Base-by-base conservation (phyloP, 2,888 invertebrate species). In the Ctenicera cuprea region DNA sequence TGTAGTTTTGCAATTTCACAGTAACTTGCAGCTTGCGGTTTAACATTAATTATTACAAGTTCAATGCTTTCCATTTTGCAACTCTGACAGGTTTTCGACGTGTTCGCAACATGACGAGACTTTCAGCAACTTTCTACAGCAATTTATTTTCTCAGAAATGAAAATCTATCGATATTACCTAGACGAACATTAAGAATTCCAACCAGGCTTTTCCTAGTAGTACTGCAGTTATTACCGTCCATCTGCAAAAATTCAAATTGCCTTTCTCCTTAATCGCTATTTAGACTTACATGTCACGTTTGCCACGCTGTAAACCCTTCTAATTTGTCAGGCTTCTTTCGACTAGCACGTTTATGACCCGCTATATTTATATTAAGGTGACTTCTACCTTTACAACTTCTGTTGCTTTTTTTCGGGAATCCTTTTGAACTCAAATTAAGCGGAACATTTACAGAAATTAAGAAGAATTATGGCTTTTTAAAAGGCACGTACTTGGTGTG, bases 211-310 rank as follows among this genome's bases (percentile, higher is more conserved):
- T 73, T 73, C 64, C 30, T 26, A 38, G 67, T 67, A 52, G 59
- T 45, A 48, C 57, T 61, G 71, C 33, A 33, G 33, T 71, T 71
- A 71, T 63, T 59, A 59, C 33, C 14, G 37, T 54, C 52, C 54
- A 41, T 61, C 26, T 12, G 61, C 66, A 73, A 73, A 68, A 73
- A 73, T 73, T 73, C 63, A 71, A 71, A 74, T 66, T 66, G 63
- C 71, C 74, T 74, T 74, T 74, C 74, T 71, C 74, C 67, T 65
- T 74, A 74, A 74, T 71, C 62, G 69, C 63, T 48, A 20, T 41
- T 67, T 57, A 38, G 66, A 63, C 50, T 30, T 62, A 71, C 59
- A 71, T 52, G 68, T 71, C 74, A 74, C 74, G 74, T 74, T 59
- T 48, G 20, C 68, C 37, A 54, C 57, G 63, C 43, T 69, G 37